A percentile compares a stretch with the other conserved stretches of the same genome.
phyloP scores from a whole-genome alignment of 2,113 vertebrate species.

The Laticauda colubrina region DNA sequence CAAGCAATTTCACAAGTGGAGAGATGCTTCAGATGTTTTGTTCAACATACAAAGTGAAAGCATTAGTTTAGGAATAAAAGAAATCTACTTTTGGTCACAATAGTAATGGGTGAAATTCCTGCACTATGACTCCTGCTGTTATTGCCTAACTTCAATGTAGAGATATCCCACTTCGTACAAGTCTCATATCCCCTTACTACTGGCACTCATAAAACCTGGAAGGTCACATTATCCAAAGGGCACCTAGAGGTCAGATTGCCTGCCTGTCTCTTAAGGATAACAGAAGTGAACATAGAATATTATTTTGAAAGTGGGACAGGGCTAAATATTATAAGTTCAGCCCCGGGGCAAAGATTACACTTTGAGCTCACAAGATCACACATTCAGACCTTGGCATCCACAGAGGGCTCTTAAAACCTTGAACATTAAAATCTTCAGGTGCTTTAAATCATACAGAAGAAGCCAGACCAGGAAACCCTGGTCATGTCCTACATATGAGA shows the following conservation, averaged over 20 bases:
- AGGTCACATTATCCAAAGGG: not conserved
- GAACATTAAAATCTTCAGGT: not conserved
- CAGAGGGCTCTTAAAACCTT: not conserved
- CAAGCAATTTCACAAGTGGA: conserved; percentile 59
- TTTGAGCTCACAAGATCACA: not conserved
- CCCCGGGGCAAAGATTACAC: not conserved
- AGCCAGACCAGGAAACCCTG: not conserved
- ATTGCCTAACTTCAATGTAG: not conserved
- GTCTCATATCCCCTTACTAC: not conserved
- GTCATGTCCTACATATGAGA: not conserved
- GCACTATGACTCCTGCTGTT: not conserved
- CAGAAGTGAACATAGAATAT: not conserved
- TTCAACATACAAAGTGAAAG: conserved; percentile 47
- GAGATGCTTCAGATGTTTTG: conserved; percentile 44
- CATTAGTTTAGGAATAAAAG: not conserved
- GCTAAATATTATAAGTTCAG: not conserved
- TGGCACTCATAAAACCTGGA: not conserved
- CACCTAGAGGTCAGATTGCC: not conserved
- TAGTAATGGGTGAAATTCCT: not conserved
- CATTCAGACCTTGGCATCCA: not conserved
- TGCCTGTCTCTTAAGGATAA: not conserved
- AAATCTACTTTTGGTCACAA: not conserved
- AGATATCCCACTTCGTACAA: not conserved
- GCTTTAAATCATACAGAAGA: not conserved
- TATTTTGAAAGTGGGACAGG: not conserved